Evolutionary conservation across 2,797 vertebrate genomes (phyloP).

Genomic region (Chrysocyon brachyurus): DNA sequence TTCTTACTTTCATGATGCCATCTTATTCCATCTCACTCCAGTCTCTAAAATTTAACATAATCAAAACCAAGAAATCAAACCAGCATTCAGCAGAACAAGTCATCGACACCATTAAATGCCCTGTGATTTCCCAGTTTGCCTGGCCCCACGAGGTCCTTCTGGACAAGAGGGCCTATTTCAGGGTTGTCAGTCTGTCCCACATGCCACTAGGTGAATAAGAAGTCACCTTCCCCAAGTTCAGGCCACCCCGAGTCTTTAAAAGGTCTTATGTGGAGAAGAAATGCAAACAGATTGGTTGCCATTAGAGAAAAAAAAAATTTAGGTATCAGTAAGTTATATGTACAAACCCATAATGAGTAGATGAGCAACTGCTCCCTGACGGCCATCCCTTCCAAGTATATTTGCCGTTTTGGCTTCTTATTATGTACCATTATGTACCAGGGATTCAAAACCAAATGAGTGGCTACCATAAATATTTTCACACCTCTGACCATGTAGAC

Average conservation of each 20-base stretch:
- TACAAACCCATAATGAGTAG: not conserved
- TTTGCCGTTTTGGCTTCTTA: not conserved
- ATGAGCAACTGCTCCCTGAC: fast-evolving
- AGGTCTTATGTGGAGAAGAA: not conserved
- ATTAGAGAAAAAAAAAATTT: not conserved
- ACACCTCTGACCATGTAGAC: not conserved
- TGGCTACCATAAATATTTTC: not conserved
- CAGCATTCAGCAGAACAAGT: not conserved
- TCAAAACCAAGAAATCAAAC: not conserved
- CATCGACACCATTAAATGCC: fast-evolving
- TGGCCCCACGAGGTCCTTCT: fast-evolving
- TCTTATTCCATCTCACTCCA: not conserved
- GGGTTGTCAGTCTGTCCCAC: fast-evolving
- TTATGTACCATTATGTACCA: not conserved
- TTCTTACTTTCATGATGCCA: not conserved
- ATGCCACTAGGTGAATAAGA: fast-evolving
- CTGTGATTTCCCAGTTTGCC: not conserved
- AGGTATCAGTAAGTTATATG: not conserved
- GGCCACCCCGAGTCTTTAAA: not conserved
- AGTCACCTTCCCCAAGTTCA: not conserved
- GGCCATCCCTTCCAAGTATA: not conserved
- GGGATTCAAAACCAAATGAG: not conserved
- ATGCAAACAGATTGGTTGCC: not conserved
- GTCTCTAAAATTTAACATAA: not conserved
- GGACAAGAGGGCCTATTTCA: not conserved